Conservation (phyloP, 2,113 vertebrate genomes). For the Eubucco bourcierii region DNA sequence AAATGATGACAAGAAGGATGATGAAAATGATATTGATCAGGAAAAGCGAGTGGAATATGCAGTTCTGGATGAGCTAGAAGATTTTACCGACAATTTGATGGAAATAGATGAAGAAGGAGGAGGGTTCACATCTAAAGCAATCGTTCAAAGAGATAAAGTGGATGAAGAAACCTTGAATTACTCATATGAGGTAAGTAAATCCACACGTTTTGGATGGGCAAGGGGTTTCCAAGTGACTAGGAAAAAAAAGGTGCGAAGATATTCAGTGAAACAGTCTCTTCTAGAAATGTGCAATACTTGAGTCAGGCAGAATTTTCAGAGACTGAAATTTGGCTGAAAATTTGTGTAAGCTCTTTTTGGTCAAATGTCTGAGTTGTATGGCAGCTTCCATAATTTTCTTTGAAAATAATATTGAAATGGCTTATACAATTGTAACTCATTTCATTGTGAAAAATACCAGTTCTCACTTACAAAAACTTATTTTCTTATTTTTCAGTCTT, state of each 20-base stretch:
- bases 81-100: slow-evolving; percentile 96
- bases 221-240: not conserved
- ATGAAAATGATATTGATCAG: slow-evolving; percentile 86
- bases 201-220: not conserved
- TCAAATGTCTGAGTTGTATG: not conserved
- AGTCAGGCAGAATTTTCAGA: not conserved
- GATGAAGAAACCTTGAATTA: slow-evolving; percentile 89
- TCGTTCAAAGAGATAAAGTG: slow-evolving; percentile 90
- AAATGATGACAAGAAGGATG: slow-evolving; percentile 78
- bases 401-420: not conserved
- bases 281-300: not conserved
- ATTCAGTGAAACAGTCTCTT: not conserved
- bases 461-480: not conserved
- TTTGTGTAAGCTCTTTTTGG: not conserved
- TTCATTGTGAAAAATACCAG: not conserved
- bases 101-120: slow-evolving; percentile 88
- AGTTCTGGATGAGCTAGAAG: slow-evolving; percentile 96
- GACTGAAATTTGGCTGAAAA: not conserved
- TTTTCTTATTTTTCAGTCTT: slow-evolving; percentile 40
- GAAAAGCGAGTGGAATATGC: slow-evolving; percentile 99
- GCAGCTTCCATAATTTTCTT: not conserved
- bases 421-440: not conserved
- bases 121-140: slow-evolving; percentile 92
- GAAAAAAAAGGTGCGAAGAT: not conserved
- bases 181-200: slow-evolving; percentile 90